phyloP scores from a whole-genome alignment of 2,797 vertebrate species.

The Anniella stebbinsi region DNA sequence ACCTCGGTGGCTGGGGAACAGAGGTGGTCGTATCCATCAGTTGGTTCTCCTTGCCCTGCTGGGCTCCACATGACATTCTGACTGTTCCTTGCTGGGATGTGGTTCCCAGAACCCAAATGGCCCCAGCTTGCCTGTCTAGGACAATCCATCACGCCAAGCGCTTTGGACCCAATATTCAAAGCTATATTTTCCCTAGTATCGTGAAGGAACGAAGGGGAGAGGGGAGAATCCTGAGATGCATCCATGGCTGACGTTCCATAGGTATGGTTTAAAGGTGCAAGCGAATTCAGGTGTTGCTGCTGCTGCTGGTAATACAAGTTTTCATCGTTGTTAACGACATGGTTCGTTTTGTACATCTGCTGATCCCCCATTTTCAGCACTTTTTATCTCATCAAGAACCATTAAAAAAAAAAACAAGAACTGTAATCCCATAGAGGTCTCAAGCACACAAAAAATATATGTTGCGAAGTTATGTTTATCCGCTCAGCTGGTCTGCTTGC shows the following conservation, averaged over 20 bases:
- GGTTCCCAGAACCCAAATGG: slow-evolving; percentile 81
- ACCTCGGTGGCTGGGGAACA: slow-evolving; percentile 78
- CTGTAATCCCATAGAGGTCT: slow-evolving; percentile 81
- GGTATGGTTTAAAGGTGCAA: slow-evolving; percentile 78
- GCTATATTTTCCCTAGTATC: slow-evolving; percentile 81
- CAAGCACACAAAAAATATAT: slow-evolving; percentile 62
- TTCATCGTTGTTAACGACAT: slow-evolving; percentile 79
- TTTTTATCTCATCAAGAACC: slow-evolving; percentile 74
- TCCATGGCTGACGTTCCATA: slow-evolving; percentile 81
- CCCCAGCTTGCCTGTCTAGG: slow-evolving; percentile 80
- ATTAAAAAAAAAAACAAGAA: slow-evolving; percentile 69
- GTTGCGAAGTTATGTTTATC: slow-evolving; percentile 69
- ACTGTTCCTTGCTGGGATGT: slow-evolving; percentile 75
- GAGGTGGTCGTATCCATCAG: slow-evolving; percentile 80
- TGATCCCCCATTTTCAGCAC: slow-evolving; percentile 86
- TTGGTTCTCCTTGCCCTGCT: slow-evolving; percentile 73
- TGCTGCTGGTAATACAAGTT: slow-evolving; percentile 81
- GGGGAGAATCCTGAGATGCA: slow-evolving; percentile 80
- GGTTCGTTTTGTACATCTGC: slow-evolving; percentile 85
- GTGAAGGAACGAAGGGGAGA: slow-evolving; percentile 84
- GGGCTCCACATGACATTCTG: slow-evolving; percentile 81
- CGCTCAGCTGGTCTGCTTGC: slow-evolving; percentile 71
- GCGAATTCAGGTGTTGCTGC: slow-evolving; percentile 70
- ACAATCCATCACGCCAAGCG: slow-evolving; percentile 78
- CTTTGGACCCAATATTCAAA: slow-evolving; percentile 82